Percentiles rank a stretch among this genome's conserved stretches.
phyloP scores from a whole-genome alignment of 2,797 vertebrate genomes.

The Babyrousa celebensis region DNA sequence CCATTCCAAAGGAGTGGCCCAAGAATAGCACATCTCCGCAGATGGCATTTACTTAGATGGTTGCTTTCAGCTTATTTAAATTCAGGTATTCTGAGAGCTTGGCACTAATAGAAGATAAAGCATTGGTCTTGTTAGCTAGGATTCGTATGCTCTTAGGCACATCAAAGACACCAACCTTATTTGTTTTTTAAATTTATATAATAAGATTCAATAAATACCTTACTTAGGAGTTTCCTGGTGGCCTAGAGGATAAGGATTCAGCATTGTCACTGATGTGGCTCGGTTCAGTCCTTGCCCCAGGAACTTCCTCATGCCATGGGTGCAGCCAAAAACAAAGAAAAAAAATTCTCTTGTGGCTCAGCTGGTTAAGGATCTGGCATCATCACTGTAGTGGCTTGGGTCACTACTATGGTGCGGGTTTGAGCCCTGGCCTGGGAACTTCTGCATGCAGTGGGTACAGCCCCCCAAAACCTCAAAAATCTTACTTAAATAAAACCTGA shows the following conservation, averaged over 20 bases:
- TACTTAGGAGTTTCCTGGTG: background rate
- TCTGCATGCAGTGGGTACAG: no score
- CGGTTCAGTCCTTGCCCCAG: no score
- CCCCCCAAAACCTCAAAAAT: no score
- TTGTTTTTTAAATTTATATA: slow-evolving; percentile 49
- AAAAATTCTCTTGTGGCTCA: no score
- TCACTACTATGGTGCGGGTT: no score
- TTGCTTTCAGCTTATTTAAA: background rate
- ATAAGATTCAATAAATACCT: background rate
- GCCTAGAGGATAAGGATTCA: no score
- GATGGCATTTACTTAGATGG: background rate
- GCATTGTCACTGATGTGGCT: no score
- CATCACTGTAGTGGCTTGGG: no score
- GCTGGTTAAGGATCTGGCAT: no score
- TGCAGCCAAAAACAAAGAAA: no score
- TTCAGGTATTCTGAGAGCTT: slow-evolving; percentile 2
- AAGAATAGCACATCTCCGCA: background rate
- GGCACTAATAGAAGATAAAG: background rate
- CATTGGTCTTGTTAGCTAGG: background rate
- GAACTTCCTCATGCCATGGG: no score
- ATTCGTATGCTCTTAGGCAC: background rate
- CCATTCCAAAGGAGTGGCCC: background rate
- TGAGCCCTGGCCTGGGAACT: no score
- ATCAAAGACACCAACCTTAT: background rate
- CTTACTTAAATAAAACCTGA: background rate